Evolutionary conservation across 2,797 vertebrate species (phyloP).

Genomic region (Macropodus opercularis): DNA sequence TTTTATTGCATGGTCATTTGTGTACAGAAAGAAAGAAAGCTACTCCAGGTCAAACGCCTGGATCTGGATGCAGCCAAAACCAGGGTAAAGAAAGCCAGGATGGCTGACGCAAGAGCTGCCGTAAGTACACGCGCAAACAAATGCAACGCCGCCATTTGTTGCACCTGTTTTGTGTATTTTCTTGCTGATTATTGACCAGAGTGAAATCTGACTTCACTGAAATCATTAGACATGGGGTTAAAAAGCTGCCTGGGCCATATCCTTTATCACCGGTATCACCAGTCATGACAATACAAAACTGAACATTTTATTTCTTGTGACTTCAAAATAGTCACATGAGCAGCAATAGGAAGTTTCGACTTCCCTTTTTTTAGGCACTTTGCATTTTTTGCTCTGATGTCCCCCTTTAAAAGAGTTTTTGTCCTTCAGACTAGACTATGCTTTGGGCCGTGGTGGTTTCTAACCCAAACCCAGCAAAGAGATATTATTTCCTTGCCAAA

Average conservation of each 20-base stretch:
- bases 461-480: no score
- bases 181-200: not conserved
- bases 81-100: slow-evolving; percentile 93
- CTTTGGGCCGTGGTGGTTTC: no score
- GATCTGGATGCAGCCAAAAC: slow-evolving; percentile 99
- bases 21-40: slow-evolving; percentile 95
- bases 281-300: slow-evolving; percentile 34
- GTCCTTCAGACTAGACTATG: not conserved
- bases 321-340: slow-evolving; percentile 55
- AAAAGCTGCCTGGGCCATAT: slow-evolving; percentile 4
- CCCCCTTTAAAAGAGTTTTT: not conserved
- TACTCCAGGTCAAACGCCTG: slow-evolving; percentile 95
- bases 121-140: slow-evolving; percentile 77
- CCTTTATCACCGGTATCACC: slow-evolving; percentile 30
- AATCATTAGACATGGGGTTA: not conserved
- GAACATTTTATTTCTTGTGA: slow-evolving; percentile 38
- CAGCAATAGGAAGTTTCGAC: slow-evolving; percentile 31
- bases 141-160: not conserved
- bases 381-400: not conserved
- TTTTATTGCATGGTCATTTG: slow-evolving; percentile 13
- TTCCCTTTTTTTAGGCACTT: slow-evolving; percentile 53
- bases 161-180: not conserved
- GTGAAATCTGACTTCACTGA: not conserved
- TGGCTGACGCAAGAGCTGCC: slow-evolving; percentile 89
- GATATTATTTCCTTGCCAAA: no score